These are phyloP conservation scores for Poeciliopsis turneri DNA, from an alignment of 2,797 vertebrate species.

Conservation along the genomic window DNA sequence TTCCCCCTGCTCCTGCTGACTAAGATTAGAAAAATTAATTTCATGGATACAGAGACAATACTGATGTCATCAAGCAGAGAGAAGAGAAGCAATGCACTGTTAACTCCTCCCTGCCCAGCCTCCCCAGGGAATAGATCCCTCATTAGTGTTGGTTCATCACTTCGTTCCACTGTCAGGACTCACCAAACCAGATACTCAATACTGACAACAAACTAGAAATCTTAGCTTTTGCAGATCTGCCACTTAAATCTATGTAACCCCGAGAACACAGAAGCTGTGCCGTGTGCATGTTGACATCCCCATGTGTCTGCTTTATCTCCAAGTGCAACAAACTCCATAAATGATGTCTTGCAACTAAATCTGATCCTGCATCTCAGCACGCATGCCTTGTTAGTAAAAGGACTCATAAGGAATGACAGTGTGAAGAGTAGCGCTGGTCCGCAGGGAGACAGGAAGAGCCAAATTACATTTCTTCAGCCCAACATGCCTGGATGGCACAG, in stretches of 20 bases:
- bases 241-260: slow-evolving; percentile 10
- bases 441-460: slow-evolving; percentile 65
- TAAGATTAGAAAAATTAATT: slow-evolving; percentile 87
- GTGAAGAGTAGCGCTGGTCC: slow-evolving; percentile 63
- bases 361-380: slow-evolving; percentile 57
- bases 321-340: slow-evolving; percentile 51
- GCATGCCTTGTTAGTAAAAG: slow-evolving; percentile 67
- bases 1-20: slow-evolving; percentile 83
- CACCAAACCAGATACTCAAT: slow-evolving; percentile 31
- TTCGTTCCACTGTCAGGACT: slow-evolving; percentile 40
- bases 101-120: slow-evolving; percentile 72
- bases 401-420: slow-evolving; percentile 63
- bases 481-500: slow-evolving; percentile 61
- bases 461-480: slow-evolving; percentile 71
- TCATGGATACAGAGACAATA: slow-evolving; percentile 85
- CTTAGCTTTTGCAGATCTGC: slow-evolving; percentile 18
- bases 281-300: slow-evolving; percentile 18
- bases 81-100: slow-evolving; percentile 63
- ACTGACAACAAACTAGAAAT: slow-evolving; percentile 13
- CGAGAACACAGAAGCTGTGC: slow-evolving; percentile 20
- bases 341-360: slow-evolving; percentile 61
- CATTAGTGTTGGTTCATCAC: slow-evolving; percentile 42
- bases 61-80: slow-evolving; percentile 82
- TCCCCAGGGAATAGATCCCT: slow-evolving; percentile 46
- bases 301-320: slow-evolving; percentile 37